Evolutionary conservation across 1,140 invertebrate species (phyloP), one percentile per base, ranked within the genome.

Genomic region (Dolichoris vasculosae): DNA sequence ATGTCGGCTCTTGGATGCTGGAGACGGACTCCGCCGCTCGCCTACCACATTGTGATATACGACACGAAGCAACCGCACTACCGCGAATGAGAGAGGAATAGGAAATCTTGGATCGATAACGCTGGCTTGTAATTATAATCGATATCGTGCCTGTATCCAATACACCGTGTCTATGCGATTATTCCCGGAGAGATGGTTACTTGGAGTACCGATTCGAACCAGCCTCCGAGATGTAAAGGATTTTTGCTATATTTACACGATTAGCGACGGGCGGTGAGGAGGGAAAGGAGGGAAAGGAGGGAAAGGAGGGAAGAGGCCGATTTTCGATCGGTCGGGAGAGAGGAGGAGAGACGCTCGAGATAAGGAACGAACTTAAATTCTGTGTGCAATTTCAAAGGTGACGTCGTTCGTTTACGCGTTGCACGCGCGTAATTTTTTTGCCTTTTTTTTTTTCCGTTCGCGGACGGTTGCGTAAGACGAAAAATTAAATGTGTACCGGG

Each of bases 101-200:
- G 87, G 85, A n/a, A n/a, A 91, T 87, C 90, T 90, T 91, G 88
- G 88, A 90, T 92, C 88, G 89, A 79, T 89, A 88, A 40, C 85
- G 86, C 90, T 90, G 64, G 64, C 63, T 73, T 81, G 83, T 85
- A 85, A 85, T 80, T 85, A 84, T 78, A 84, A 80, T 85, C 75
- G 63, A 91, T 91, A 92, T 92, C 87, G 91, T 92, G 91, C 91
- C 91, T 92, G 91, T 92, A 92, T 92, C 88, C 90, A 90, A 91
- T 90, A 91, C 88, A 88, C 85, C 79, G 46, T 90, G 89, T 92
- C 90, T 92, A 88, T 87, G 87, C 80, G 64, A 85, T 76, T 80
- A 55, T 71, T 73, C 38, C 43, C 26, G 38, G 35, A 43, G 0
- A 1, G 13, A 30, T 9, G 32, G 23, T 13, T 26, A n/a, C n/a